A percentile compares a stretch with the other conserved stretches of the same genome.
These are phyloP conservation scores for Diaphora mendica DNA, from an alignment of 2,888 invertebrate genomes.

Conservation along the genomic window DNA sequence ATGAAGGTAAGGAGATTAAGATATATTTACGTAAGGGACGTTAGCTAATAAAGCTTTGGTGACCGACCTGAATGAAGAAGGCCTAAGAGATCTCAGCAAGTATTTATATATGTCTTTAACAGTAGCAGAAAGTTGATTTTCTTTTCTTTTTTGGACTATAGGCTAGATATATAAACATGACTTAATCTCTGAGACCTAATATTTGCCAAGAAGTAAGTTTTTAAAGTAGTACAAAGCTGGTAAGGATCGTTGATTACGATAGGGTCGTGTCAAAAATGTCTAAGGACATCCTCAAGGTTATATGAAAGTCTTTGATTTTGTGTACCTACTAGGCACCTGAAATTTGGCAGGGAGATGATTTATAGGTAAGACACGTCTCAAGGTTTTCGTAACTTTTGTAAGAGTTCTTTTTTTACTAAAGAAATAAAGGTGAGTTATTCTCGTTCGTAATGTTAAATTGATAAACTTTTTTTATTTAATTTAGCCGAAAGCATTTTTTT, in stretches of 20 bases:
- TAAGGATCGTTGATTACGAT: neutral
- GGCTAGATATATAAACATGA: too few relatives aligned
- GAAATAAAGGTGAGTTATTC: neutral
- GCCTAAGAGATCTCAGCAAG: too few relatives aligned
- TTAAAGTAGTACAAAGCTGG: neutral
- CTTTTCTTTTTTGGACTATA: too few relatives aligned
- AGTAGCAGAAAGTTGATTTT: too few relatives aligned
- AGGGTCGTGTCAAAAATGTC: neutral
- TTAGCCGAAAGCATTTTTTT: neutral
- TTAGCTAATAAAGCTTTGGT: neutral
- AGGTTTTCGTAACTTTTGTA: neutral
- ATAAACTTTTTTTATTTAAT: neutral
- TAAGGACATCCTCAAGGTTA: neutral
- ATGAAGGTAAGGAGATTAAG: neutral
- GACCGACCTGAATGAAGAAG: neutral
- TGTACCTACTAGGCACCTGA: neutral
- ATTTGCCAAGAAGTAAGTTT: neutral
- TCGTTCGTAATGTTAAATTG: neutral
- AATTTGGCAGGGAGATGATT: neutral
- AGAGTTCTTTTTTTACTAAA: neutral
- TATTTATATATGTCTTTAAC: too few relatives aligned
- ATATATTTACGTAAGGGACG: neutral
- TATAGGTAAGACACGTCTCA: conserved; percentile 2
- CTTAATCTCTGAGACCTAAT: neutral
- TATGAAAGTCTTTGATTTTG: neutral